Evolutionary conservation across 2,888 invertebrate species (phyloP).

Genomic region (Spilarctia lutea): DNA sequence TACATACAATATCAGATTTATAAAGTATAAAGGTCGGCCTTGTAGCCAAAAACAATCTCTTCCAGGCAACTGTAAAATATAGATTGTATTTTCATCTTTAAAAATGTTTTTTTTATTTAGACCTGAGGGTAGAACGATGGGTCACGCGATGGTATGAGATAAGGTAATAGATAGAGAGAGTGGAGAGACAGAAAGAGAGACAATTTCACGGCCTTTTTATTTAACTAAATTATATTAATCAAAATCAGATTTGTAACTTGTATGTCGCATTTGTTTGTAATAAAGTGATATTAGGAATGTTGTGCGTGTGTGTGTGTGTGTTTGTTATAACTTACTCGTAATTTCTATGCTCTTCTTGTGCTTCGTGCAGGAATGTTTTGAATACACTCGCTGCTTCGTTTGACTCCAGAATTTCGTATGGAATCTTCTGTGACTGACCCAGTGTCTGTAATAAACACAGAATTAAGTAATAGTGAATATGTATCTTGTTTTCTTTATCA

Average conservation of each 20-base stretch:
- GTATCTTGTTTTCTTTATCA: neutral
- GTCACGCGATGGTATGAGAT: too few species aligned
- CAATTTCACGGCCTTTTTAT: too few species aligned
- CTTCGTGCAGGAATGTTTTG: slow-evolving; percentile 95
- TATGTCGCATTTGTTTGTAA: neutral
- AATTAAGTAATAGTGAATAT: neutral
- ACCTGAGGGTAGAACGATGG: too few species aligned
- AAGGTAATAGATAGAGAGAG: too few species aligned
- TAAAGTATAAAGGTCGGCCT: too few species aligned
- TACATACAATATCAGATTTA: too few species aligned
- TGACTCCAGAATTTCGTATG: slow-evolving; percentile 96
- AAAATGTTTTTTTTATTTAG: too few species aligned
- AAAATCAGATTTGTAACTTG: too few species aligned
- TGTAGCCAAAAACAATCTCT: too few species aligned
- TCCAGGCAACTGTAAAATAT: neutral
- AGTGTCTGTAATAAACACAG: slow-evolving; percentile 66
- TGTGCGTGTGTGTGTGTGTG: too few species aligned
- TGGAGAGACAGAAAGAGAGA: too few species aligned
- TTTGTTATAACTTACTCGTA: slow-evolving; percentile 90
- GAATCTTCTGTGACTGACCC: slow-evolving; percentile 90
- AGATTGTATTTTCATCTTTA: neutral
- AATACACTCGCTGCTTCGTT: slow-evolving; percentile 97
- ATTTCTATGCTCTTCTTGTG: slow-evolving; percentile 96
- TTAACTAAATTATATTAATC: too few species aligned
- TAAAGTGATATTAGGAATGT: neutral